phyloP scores from a whole-genome alignment of 2,113 vertebrate genomes.

The Cranoglanis bouderius region DNA sequence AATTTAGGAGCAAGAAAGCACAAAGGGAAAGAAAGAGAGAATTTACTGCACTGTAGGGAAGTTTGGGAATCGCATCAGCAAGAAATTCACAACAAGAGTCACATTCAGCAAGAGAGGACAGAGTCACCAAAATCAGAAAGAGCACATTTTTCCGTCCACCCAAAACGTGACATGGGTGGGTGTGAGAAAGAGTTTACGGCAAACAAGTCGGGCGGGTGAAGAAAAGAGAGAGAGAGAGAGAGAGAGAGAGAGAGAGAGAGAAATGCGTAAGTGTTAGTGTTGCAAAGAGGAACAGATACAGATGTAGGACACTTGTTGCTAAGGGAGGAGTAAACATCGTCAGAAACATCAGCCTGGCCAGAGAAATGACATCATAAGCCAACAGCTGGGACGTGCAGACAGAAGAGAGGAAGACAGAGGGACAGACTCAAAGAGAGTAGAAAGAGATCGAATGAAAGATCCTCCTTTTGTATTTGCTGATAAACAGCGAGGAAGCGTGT shows the following conservation, averaged over 20 bases:
- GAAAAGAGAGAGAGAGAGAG: conserved; percentile 22
- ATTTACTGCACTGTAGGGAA: not conserved
- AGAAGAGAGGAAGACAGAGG: conserved; percentile 10
- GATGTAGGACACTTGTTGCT: conserved; percentile 73
- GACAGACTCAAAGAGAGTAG: conserved; percentile 25
- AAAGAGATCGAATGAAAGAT: conserved; percentile 7
- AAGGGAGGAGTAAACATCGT: conserved; percentile 67
- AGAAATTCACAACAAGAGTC: conserved; percentile 34
- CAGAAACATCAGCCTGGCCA: conserved; percentile 72
- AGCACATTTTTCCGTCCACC: conserved; percentile 33
- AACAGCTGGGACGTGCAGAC: conserved; percentile 62
- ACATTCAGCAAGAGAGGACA: conserved; percentile 30
- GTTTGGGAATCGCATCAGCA: conserved; percentile 17
- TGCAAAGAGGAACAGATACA: conserved; percentile 58
- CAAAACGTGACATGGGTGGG: conserved; percentile 38
- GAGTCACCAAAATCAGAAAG: conserved; percentile 31
- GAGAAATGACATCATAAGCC: conserved; percentile 66
- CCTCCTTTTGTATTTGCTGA: conserved; percentile 37
- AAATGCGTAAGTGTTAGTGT: conserved; percentile 24
- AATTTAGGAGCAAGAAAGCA: not conserved
- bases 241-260: conserved; percentile 16
- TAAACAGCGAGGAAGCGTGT: not conserved
- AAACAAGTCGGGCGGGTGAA: not conserved
- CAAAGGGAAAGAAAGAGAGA: conserved; percentile 14
- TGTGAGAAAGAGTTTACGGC: conserved; percentile 36